These are phyloP conservation scores for Ivindomyrus marchei DNA, from an alignment of 2,113 vertebrate species.

Conservation along the genomic window DNA sequence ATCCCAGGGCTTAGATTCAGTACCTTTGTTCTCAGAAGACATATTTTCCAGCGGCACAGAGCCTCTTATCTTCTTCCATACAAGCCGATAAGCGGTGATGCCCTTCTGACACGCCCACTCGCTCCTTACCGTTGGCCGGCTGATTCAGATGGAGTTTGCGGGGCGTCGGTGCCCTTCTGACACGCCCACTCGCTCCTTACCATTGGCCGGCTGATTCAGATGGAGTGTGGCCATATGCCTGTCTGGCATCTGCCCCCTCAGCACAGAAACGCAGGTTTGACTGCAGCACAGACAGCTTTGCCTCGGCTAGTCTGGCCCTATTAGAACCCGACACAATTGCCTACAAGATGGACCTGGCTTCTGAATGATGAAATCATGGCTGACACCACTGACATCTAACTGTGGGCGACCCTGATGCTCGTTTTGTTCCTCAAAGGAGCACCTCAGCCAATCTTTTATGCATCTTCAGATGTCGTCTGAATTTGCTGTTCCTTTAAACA, in stretches of 20 bases:
- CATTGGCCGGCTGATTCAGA: no score
- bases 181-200: background rate
- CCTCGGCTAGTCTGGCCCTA: background rate
- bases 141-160: background rate
- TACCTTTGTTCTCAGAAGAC: constrained; percentile 19
- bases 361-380: background rate
- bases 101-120: no score
- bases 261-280: background rate
- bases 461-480: background rate
- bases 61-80: constrained; percentile 11
- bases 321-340: background rate
- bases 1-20: constrained; percentile 1
- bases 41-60: constrained; percentile 28
- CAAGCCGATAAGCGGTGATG: no score
- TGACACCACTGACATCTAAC: background rate
- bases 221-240: background rate
- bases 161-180: no score
- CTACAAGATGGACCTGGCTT: background rate
- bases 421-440: background rate
- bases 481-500: background rate
- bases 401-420: background rate
- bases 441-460: background rate
- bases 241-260: background rate
- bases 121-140: background rate
- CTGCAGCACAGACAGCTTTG: background rate